Conservation (phyloP, 2,888 invertebrate genomes). For the Pristionchus japonicus region DNA sequence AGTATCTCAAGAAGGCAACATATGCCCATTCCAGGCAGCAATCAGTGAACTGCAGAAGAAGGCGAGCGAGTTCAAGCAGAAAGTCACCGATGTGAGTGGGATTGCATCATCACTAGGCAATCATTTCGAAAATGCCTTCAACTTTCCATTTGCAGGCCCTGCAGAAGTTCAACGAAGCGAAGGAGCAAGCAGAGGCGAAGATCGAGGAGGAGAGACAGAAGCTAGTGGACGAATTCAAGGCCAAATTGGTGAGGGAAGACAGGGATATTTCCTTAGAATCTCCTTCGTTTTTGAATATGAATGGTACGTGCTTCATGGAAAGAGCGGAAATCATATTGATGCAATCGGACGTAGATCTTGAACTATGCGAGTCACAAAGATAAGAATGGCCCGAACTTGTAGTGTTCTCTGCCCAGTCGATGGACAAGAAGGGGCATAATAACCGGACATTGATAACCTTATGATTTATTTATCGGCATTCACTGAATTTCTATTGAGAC, state of each 20-base stretch:
- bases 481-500: too few relatives aligned
- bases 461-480: neutral
- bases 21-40: neutral
- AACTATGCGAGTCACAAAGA: neutral
- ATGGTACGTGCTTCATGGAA: too few relatives aligned
- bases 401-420: neutral
- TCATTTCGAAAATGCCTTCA: neutral
- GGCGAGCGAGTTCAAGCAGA: conserved; percentile 21
- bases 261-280: neutral
- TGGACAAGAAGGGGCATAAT: neutral
- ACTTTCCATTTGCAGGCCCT: neutral
- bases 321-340: neutral
- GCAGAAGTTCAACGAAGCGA: conserved; percentile 29
- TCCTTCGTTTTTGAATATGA: neutral
- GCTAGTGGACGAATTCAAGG: conserved; percentile 8
- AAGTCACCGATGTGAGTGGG: conserved; percentile 25
- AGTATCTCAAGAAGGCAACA: too few relatives aligned
- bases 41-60: conserved; percentile 22
- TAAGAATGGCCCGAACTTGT: neutral
- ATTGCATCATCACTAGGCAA: neutral
- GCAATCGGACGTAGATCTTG: neutral
- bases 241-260: neutral
- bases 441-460: neutral
- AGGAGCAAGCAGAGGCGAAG: conserved; percentile 10
- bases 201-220: conserved; percentile 31